These are phyloP conservation scores for Machimus atricapillus DNA, from an alignment of 2,888 invertebrate genomes.

Conservation along the genomic window DNA sequence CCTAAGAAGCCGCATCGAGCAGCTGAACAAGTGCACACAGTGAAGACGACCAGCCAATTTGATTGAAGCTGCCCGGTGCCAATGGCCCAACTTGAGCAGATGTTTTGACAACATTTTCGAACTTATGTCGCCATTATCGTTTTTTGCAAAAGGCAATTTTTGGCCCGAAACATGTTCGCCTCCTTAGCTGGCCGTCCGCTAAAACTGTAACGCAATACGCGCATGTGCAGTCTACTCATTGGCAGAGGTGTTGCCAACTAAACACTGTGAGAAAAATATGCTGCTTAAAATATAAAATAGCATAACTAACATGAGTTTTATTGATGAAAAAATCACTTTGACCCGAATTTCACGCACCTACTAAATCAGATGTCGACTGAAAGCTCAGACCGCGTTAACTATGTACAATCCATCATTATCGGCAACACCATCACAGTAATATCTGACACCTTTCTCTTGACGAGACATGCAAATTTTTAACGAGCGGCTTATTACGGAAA, in stretches of 20 bases:
- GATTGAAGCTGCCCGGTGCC: background rate
- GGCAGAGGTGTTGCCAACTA: background rate
- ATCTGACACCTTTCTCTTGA: background rate
- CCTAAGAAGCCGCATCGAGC: background rate
- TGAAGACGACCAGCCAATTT: background rate
- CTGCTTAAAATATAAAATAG: background rate
- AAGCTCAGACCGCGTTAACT: background rate
- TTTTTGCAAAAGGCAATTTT: constrained; percentile 1
- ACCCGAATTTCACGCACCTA: background rate
- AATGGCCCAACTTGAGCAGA: constrained; percentile 2
- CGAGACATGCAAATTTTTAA: background rate
- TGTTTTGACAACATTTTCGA: constrained; percentile 18
- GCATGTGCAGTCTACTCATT: background rate
- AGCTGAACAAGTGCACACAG: background rate
- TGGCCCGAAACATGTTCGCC: background rate
- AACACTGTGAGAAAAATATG: background rate
- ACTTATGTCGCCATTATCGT: background rate
- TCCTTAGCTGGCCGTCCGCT: background rate
- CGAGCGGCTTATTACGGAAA: background rate
- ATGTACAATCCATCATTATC: background rate
- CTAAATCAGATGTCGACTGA: background rate
- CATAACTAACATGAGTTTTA: background rate
- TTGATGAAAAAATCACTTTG: background rate
- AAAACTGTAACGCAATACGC: background rate
- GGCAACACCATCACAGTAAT: background rate